Conservation (phyloP, 2,888 invertebrate genomes). For the Latrodectus hesperus region DNA sequence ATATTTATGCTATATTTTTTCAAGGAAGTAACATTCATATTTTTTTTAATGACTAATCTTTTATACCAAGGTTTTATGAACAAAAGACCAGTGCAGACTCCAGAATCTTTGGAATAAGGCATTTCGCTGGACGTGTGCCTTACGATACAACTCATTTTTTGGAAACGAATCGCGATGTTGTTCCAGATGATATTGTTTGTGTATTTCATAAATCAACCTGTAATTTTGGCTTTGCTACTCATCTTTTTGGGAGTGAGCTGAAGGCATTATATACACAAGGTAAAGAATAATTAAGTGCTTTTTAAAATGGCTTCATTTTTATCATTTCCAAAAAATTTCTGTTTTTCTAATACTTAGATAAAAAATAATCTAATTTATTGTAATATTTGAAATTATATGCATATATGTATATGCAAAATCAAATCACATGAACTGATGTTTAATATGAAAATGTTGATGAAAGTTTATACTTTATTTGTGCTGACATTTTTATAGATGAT, state of each 20-base stretch:
- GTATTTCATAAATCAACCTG: slow-evolving; percentile 94
- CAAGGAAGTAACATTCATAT: too few species aligned
- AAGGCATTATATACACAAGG: slow-evolving; percentile 84
- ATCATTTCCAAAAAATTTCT: too few species aligned
- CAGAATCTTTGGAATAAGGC: slow-evolving; percentile 90
- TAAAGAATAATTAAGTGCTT: slow-evolving; percentile 60
- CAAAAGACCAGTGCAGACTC: slow-evolving; percentile 82
- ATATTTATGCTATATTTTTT: too few species aligned
- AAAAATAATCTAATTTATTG: too few species aligned
- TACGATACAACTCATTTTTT: slow-evolving; percentile 93
- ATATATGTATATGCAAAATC: too few species aligned
- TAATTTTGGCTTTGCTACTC: slow-evolving; percentile 97
- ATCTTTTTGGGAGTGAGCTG: slow-evolving; percentile 93
- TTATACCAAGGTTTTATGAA: slow-evolving; percentile 81
- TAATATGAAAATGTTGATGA: too few species aligned
- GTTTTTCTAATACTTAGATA: too few species aligned
- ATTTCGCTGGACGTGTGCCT: slow-evolving; percentile 89
- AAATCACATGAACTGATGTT: too few species aligned
- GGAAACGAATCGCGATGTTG: slow-evolving; percentile 88
- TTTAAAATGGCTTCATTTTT: neutral
- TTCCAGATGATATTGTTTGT: slow-evolving; percentile 90
- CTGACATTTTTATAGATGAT: too few species aligned
- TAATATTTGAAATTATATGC: too few species aligned
- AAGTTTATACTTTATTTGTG: too few species aligned
- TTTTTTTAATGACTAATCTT: neutral